These are phyloP conservation scores for Rafetus swinhoei DNA, from an alignment of 2,113 vertebrate species.

Conservation along the genomic window DNA sequence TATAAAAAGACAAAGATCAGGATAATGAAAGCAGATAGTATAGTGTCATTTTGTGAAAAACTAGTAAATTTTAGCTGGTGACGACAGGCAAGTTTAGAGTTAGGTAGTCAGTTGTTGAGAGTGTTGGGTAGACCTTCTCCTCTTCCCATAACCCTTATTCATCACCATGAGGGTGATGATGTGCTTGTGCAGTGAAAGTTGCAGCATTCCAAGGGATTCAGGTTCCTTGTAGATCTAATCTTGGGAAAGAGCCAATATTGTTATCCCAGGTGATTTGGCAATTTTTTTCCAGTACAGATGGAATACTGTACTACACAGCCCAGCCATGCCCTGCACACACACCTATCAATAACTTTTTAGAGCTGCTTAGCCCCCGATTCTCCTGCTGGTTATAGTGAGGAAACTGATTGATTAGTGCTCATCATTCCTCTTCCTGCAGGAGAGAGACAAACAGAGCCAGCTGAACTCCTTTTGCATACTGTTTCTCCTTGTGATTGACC, in stretches of 20 bases:
- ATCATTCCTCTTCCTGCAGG: not conserved
- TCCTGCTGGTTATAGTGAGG: not conserved
- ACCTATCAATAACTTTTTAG: not conserved
- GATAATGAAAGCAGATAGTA: not conserved
- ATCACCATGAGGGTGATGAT: not conserved
- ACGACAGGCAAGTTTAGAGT: not conserved
- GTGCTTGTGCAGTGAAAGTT: not conserved
- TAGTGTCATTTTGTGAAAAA: not conserved
- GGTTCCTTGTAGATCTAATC: not conserved
- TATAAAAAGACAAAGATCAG: not conserved
- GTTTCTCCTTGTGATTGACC: not conserved
- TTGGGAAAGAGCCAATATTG: not conserved
- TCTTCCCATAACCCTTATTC: not conserved
- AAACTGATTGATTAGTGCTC: not conserved
- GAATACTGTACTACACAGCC: not conserved
- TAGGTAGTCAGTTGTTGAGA: not conserved
- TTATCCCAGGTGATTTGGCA: not conserved
- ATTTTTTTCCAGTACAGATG: not conserved
- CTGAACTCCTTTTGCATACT: fast-evolving
- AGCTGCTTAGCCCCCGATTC: not conserved
- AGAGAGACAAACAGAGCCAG: not conserved
- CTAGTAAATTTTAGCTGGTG: not conserved
- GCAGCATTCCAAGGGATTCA: not conserved
- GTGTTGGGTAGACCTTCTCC: not conserved
- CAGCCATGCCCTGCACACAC: not conserved